Percentiles rank a stretch among this genome's conserved stretches.
Evolutionary conservation across 2,113 vertebrate species (phyloP).

Genomic region (Chitala chitala): DNA sequence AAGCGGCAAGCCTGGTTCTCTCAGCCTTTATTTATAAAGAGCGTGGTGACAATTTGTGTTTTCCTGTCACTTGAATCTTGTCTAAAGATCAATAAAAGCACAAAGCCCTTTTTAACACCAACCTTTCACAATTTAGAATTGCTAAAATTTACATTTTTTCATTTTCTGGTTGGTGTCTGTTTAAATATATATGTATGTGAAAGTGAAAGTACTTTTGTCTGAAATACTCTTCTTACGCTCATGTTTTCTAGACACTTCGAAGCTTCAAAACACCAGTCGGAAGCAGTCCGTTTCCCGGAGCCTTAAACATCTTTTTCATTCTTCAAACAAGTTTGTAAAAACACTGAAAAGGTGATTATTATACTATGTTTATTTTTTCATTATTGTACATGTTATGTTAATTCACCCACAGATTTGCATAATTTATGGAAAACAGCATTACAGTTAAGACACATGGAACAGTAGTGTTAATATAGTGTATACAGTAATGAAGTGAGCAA

Average conservation of each 20-base stretch:
- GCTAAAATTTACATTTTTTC: too few species aligned
- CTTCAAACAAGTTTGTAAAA: constrained; percentile 96
- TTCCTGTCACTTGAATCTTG: neutral
- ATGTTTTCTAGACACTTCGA: constrained; percentile 71
- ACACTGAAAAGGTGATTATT: constrained; percentile 81
- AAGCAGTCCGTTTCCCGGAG: constrained; percentile 95
- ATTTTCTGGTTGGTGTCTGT: neutral
- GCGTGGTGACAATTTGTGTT: neutral
- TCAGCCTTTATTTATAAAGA: neutral
- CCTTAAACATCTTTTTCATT: constrained; percentile 95
- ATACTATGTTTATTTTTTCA: neutral
- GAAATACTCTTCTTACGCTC: constrained; percentile 17
- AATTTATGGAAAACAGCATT: too few species aligned
- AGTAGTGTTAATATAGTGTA: too few species aligned
- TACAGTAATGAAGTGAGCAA: neutral
- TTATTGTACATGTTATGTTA: neutral
- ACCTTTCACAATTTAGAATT: neutral
- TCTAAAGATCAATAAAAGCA: too few species aligned
- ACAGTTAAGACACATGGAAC: too few species aligned
- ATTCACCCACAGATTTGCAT: too few species aligned
- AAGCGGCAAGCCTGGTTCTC: neutral
- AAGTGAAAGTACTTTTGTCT: neutral
- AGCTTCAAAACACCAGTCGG: constrained; percentile 83
- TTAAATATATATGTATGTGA: neutral
- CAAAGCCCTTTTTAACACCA: neutral